Conservation (phyloP, 2,113 vertebrate species). For the Notarius quadriscutis region DNA sequence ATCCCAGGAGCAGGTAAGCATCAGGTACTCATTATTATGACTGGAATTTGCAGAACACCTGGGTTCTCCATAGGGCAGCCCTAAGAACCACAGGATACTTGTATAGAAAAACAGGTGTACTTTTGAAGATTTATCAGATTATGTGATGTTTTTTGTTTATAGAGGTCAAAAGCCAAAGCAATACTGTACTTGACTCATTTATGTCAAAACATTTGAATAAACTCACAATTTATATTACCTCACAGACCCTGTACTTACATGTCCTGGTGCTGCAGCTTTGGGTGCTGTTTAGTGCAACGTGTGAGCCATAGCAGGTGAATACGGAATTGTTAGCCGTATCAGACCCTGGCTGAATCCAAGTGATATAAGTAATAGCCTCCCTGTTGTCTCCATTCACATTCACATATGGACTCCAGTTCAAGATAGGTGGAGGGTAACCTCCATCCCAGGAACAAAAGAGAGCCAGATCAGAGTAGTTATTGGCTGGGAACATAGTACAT, state of each 20-base stretch:
- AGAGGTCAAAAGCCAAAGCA: neutral
- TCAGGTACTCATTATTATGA: slow-evolving; percentile 71
- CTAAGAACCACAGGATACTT: neutral
- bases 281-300: slow-evolving; percentile 66
- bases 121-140: neutral
- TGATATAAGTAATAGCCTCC: slow-evolving; percentile 63
- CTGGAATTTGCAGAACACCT: slow-evolving; percentile 75
- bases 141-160: neutral
- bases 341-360: slow-evolving; percentile 64
- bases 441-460: slow-evolving; percentile 82
- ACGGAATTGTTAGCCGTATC: slow-evolving; percentile 69
- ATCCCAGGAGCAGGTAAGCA: slow-evolving; percentile 82
- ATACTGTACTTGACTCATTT: no score
- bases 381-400: slow-evolving; percentile 47
- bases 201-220: neutral
- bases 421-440: slow-evolving; percentile 75
- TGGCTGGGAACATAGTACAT: slow-evolving; percentile 72
- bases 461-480: slow-evolving; percentile 73
- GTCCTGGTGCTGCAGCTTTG: slow-evolving; percentile 70
- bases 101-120: neutral
- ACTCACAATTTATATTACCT: neutral
- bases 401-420: slow-evolving; percentile 75
- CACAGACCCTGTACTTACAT: slow-evolving; percentile 72
- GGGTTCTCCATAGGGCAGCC: slow-evolving; percentile 67
- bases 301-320: slow-evolving; percentile 78